phyloP scores from a whole-genome alignment of 2,797 vertebrate species.

The Acanthurus leucopareius region DNA sequence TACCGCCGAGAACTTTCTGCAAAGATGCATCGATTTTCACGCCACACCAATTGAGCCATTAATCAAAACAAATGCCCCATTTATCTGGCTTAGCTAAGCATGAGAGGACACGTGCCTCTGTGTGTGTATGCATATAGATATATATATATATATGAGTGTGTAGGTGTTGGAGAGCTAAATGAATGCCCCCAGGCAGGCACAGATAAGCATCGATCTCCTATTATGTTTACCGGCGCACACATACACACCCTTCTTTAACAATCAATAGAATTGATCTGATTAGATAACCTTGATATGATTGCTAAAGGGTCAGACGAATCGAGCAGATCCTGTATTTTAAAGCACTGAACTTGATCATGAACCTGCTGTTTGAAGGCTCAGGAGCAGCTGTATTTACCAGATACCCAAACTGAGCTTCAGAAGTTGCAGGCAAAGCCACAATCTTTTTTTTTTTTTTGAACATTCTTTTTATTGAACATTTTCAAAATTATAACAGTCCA shows the following conservation, averaged over 20 bases:
- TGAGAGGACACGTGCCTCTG: slow-evolving; percentile 53
- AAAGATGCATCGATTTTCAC: slow-evolving; percentile 82
- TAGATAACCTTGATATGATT: slow-evolving; percentile 62
- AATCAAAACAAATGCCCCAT: slow-evolving; percentile 87
- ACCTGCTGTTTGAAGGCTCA: slow-evolving; percentile 14
- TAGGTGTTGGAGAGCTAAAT: slow-evolving; percentile 64
- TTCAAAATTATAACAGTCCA: too few relatives aligned
- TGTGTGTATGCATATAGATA: slow-evolving; percentile 22
- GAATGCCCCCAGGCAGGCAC: slow-evolving; percentile 66
- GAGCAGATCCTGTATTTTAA: slow-evolving; percentile 20
- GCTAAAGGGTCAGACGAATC: slow-evolving; percentile 22
- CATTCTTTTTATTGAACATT: too few relatives aligned
- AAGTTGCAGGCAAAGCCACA: background rate
- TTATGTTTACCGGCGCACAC: slow-evolving; percentile 45
- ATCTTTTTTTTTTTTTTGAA: background rate
- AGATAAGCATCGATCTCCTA: slow-evolving; percentile 79
- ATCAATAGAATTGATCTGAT: slow-evolving; percentile 69
- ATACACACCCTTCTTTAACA: slow-evolving; percentile 51
- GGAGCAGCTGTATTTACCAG: slow-evolving; percentile 1
- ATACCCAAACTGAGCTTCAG: background rate
- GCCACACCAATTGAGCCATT: slow-evolving; percentile 82
- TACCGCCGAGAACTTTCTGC: slow-evolving; percentile 76
- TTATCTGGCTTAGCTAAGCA: slow-evolving; percentile 82
- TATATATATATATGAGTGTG: slow-evolving; percentile 26
- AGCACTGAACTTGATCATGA: slow-evolving; percentile 50